phyloP scores from a whole-genome alignment of 2,797 vertebrate genomes.

The Poeciliopsis gracilis region DNA sequence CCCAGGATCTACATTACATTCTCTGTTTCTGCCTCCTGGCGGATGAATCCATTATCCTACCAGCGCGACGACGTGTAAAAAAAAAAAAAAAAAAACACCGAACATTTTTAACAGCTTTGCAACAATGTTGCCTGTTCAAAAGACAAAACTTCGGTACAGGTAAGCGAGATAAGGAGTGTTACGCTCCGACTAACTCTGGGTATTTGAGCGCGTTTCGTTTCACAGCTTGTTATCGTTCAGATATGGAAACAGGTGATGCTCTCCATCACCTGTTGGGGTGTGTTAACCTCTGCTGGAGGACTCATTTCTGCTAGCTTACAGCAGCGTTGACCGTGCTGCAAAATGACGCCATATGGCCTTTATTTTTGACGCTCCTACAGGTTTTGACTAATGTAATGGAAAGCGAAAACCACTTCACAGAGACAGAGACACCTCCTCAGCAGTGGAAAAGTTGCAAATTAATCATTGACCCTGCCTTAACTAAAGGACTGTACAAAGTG shows the following conservation, averaged over 20 bases:
- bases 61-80: slow-evolving; percentile 34
- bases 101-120: slow-evolving; percentile 33
- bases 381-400: slow-evolving; percentile 96
- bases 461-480: slow-evolving; percentile 92
- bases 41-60: slow-evolving; percentile 69
- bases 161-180: slow-evolving; percentile 20
- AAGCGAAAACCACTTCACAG: slow-evolving; percentile 83
- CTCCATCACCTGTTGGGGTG: slow-evolving; percentile 79
- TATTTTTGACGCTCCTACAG: slow-evolving; percentile 64
- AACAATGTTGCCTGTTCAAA: slow-evolving; percentile 66
- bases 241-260: slow-evolving; percentile 68
- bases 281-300: slow-evolving; percentile 53
- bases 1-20: slow-evolving; percentile 39
- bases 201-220: not conserved
- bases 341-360: slow-evolving; percentile 2
- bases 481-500: slow-evolving; percentile 91
- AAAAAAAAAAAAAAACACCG: slow-evolving; percentile 39
- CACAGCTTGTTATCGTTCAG: not conserved
- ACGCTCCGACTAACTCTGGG: not conserved
- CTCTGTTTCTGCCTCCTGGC: slow-evolving; percentile 59
- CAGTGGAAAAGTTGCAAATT: slow-evolving; percentile 95
- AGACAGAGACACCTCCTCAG: slow-evolving; percentile 86
- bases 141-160: slow-evolving; percentile 53
- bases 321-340: not conserved
- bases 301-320: slow-evolving; percentile 21